Conservation (phyloP, 2,888 invertebrate genomes). For the Eupithecia vulgata region DNA sequence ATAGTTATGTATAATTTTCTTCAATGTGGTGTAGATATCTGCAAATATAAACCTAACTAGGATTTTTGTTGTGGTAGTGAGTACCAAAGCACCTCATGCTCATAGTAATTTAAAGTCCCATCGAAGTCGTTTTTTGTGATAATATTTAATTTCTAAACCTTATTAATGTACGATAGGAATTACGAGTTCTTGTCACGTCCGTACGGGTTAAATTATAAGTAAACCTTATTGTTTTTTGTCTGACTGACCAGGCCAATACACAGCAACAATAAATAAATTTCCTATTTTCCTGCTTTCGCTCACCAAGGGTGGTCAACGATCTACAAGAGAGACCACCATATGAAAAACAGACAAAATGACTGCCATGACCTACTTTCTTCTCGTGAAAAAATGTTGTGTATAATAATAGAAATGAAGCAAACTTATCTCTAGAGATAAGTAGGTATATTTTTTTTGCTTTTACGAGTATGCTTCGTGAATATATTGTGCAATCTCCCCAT, state of each 20-base stretch:
- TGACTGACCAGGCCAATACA: constrained; percentile 4
- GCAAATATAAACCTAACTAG: neutral
- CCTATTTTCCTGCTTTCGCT: constrained; percentile 10
- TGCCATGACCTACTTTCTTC: neutral
- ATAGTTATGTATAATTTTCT: neutral
- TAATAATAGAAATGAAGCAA: neutral
- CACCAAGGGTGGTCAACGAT: constrained; percentile 8
- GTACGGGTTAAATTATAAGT: neutral
- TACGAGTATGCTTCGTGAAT: too few species aligned
- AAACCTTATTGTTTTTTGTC: neutral
- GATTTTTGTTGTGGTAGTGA: too few species aligned
- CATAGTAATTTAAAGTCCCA: too few species aligned
- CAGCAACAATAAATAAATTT: constrained; percentile 5
- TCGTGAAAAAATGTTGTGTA: neutral
- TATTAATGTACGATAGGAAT: too few species aligned
- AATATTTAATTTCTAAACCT: too few species aligned
- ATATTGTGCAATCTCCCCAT: too few species aligned
- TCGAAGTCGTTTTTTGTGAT: too few species aligned
- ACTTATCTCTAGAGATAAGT: too few species aligned
- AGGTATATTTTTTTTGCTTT: too few species aligned
- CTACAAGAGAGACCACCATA: constrained; percentile 9
- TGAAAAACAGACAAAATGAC: neutral
- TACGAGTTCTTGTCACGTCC: too few species aligned
- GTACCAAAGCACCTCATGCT: too few species aligned
- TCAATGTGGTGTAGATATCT: neutral